phyloP scores from a whole-genome alignment of 1,140 invertebrate species.

The Meloidogyne floridensis region DNA sequence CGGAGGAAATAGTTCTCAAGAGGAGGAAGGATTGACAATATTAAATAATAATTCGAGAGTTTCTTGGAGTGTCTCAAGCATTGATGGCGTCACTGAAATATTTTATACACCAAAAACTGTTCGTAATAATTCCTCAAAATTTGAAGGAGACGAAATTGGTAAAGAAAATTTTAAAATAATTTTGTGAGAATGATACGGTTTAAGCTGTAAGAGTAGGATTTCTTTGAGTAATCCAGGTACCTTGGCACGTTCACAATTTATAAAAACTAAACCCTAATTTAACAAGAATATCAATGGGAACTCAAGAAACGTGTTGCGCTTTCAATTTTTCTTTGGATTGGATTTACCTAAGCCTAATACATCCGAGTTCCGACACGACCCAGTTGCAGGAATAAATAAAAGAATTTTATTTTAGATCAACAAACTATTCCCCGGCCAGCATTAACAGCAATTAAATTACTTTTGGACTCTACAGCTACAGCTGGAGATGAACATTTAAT shows the following conservation, averaged over 20 bases:
- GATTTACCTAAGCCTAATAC: no score
- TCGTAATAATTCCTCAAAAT: not conserved
- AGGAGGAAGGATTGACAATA: not conserved
- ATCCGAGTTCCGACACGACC: no score
- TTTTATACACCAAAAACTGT: not conserved
- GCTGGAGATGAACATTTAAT: not conserved
- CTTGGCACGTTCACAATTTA: no score
- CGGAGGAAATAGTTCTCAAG: not conserved
- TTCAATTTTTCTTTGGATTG: no score
- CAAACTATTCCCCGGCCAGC: not conserved
- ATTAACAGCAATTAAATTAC: not conserved
- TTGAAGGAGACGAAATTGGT: not conserved
- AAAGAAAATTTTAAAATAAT: no score
- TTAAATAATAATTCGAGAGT: not conserved
- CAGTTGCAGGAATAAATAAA: not conserved
- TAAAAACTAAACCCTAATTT: no score
- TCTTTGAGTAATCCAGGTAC: no score
- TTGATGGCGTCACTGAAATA: slow-evolving; percentile 1
- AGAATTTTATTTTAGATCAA: not conserved
- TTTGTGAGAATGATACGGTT: no score
- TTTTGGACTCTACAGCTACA: not conserved
- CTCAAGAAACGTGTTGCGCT: no score
- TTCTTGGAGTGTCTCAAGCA: not conserved
- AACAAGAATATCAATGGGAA: no score
- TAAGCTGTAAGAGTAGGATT: no score